A percentile compares a stretch with the other conserved stretches of the same genome.
phyloP scores from a whole-genome alignment of 2,888 invertebrate genomes.

The Meteorus cinctellus region DNA sequence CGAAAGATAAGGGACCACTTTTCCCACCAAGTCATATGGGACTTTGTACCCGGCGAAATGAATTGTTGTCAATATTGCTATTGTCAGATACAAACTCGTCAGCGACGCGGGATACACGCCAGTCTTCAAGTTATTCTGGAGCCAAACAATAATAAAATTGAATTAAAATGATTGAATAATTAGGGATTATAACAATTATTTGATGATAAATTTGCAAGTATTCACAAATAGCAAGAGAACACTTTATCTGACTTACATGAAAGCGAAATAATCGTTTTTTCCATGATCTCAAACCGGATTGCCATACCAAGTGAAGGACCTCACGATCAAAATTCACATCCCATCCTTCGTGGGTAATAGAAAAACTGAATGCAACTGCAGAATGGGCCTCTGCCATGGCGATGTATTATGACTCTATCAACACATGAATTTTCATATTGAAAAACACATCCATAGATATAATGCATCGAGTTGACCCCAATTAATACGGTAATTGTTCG shows the following conservation, averaged over 20 bases:
- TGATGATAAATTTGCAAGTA: background rate
- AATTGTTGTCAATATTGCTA: conserved; percentile 84
- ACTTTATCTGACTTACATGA: conserved; percentile 80
- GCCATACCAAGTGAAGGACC: conserved; percentile 95
- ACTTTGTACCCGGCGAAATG: conserved; percentile 87
- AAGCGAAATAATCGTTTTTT: conserved; percentile 93
- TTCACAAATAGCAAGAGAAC: background rate
- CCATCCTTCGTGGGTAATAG: conserved; percentile 98
- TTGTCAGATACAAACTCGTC: conserved; percentile 89
- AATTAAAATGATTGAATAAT: background rate
- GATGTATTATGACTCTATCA: conserved; percentile 13
- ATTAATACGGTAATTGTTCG: background rate
- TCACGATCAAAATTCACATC: conserved; percentile 98
- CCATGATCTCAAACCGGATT: conserved; percentile 96
- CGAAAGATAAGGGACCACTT: conserved; percentile 82
- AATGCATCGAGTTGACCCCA: background rate
- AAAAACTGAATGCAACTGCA: conserved; percentile 97
- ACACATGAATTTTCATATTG: background rate
- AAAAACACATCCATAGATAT: background rate
- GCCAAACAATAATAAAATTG: conserved; percentile 3
- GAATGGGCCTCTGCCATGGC: conserved; percentile 99
- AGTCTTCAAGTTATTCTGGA: conserved; percentile 95
- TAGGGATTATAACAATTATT: background rate
- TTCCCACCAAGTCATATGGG: conserved; percentile 88
- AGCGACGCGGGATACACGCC: conserved; percentile 97